Percentiles rank a stretch among this genome's conserved stretches.
These are phyloP conservation scores for Oscheius myriophilus DNA, from an alignment of 2,888 invertebrate genomes.

Conservation along the genomic window DNA sequence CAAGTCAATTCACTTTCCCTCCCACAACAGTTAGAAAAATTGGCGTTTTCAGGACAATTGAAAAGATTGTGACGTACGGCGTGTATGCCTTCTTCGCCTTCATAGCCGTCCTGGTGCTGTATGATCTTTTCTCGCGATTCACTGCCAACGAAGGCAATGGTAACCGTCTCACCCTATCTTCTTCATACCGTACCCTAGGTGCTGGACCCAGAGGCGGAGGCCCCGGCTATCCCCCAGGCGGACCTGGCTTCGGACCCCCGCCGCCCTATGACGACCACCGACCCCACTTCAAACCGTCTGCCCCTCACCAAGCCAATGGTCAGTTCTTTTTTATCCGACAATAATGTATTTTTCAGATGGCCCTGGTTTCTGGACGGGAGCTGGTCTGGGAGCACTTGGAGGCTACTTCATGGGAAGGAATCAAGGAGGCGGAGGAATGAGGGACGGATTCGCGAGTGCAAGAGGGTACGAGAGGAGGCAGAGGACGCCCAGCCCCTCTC, in stretches of 20 bases:
- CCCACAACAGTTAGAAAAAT: no score
- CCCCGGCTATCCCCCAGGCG: slow-evolving; percentile 38
- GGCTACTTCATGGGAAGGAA: slow-evolving; percentile 55
- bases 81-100: slow-evolving; percentile 56
- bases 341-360: slow-evolving; percentile 2
- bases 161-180: not conserved
- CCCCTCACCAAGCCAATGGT: no score
- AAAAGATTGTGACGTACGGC: slow-evolving; percentile 40
- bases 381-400: slow-evolving; percentile 61
- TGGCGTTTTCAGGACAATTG: slow-evolving; percentile 26
- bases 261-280: slow-evolving; percentile 52
- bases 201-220: slow-evolving; percentile 23
- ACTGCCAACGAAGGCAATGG: not conserved
- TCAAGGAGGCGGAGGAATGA: not conserved
- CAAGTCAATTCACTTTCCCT: no score
- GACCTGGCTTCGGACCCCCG: slow-evolving; percentile 34
- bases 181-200: no score
- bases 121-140: slow-evolving; percentile 37
- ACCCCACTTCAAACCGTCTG: not conserved
- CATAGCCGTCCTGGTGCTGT: slow-evolving; percentile 42
- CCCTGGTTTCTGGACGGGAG: slow-evolving; percentile 54
- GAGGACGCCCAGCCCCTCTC: slow-evolving; percentile 1
- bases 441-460: not conserved
- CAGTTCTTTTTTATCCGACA: not conserved
- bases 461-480: not conserved